Evolutionary conservation across 30 jellyfish, hydroid and myxozoan species (phyloP), one percentile per base, ranked within the genome.

Genomic region (Aurelia coerulea): DNA sequence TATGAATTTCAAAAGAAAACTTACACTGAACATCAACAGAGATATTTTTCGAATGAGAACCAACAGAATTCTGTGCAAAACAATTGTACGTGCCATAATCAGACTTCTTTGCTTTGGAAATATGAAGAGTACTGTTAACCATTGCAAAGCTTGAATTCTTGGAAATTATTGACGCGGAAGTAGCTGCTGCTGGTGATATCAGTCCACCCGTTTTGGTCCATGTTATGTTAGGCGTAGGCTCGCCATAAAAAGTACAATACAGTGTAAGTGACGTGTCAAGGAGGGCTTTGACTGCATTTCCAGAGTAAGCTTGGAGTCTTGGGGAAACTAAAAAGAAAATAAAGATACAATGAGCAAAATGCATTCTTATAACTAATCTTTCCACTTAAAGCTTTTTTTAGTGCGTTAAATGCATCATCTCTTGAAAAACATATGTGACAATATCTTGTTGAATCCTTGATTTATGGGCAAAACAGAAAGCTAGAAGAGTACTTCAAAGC

Each of bases 21-120:
- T 68, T 67, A 91, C 98, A 91, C 73, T 80, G 84, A 56, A 91
- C 98, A 62, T 84, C 86, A 16, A 91, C 51, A 5, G 91, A 49
- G 2, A 87, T 58, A 12, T 78, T 74, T 16, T 49, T 70, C 9
- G 89, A 54, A 29, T 34, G 58, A 5, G 68, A 29, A 10, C 90
- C 95, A 39, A 86, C 96, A 34, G 71, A 23, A 50, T 92, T 92
- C 46, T 29, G 58, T 11, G 91, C 98, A 33, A 56, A 37, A 62
- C 98, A 92, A 31, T 73, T 59, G 84, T 92, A 92, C 13, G 56
- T 35, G 23, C 96, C 98, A 51, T 29, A 13, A 52, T 86, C 96
- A 4, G 74, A n/a, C 50, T 74, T 63, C 11, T 16, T 34, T 4
- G 68, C 35, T 17, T 35, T 65, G 29, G 83, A 32, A 13, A 92